phyloP scores from a whole-genome alignment of 2,113 vertebrate genomes.

The Chloebia gouldiae region DNA sequence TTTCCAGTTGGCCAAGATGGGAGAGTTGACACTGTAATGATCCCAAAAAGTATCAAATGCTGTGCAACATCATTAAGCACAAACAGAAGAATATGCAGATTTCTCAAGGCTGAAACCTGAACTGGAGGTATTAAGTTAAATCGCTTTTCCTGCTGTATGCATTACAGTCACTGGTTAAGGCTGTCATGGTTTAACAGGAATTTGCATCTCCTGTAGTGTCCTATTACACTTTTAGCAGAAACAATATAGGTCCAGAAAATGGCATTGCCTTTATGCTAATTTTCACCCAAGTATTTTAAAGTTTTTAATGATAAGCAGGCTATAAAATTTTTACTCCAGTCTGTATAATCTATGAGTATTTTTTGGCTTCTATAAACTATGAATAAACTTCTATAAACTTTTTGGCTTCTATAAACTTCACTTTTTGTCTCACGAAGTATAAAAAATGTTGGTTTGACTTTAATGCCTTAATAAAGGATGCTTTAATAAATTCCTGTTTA shows the following conservation, averaged over 20 bases:
- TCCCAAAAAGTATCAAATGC: slow-evolving; percentile 1
- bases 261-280: background rate
- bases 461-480: background rate
- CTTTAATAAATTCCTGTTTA: background rate
- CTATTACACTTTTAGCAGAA: background rate
- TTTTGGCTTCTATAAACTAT: background rate
- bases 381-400: background rate
- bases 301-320: background rate
- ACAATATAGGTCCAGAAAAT: background rate
- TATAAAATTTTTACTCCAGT: background rate
- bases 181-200: background rate
- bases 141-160: background rate
- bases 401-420: background rate
- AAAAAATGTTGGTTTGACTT: background rate
- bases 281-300: background rate
- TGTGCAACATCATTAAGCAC: background rate
- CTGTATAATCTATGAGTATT: background rate
- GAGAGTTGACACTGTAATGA: background rate
- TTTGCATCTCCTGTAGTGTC: background rate
- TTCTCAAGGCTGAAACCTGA: slow-evolving; percentile 26
- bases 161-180: background rate
- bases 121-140: slow-evolving; percentile 29
- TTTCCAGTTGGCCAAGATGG: slow-evolving; percentile 27
- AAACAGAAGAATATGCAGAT: background rate
- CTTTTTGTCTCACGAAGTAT: background rate